Evolutionary conservation across 2,113 vertebrate species (phyloP).

Genomic region (Hyperopisus bebe): DNA sequence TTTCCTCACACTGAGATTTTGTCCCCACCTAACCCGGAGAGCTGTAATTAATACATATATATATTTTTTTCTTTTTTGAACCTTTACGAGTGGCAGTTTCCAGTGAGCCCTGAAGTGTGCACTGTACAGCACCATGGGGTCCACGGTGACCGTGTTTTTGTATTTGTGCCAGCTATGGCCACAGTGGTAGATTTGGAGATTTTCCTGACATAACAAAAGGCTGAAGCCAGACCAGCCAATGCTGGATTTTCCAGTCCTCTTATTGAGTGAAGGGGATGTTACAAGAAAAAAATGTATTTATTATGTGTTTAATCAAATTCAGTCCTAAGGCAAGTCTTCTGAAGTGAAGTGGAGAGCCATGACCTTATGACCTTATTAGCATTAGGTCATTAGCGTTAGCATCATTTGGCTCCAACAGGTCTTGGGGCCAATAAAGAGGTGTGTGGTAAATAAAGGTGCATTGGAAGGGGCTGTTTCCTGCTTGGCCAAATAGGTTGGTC

Average conservation of each 20-base stretch:
- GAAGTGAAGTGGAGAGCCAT: not conserved
- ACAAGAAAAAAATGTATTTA: slow-evolving; percentile 2
- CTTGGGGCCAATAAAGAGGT: not conserved
- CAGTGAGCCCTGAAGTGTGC: not conserved
- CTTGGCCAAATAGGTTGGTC: not conserved
- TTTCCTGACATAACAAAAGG: slow-evolving; percentile 15
- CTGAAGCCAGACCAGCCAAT: not conserved
- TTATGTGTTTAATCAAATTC: slow-evolving; percentile 15
- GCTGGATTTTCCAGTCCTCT: slow-evolving; percentile 15
- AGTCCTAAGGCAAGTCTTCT: slow-evolving; percentile 13
- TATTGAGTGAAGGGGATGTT: not conserved
- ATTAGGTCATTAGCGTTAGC: not conserved
- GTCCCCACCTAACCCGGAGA: not conserved
- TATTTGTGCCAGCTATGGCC: not conserved
- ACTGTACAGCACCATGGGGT: not conserved
- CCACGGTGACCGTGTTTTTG: not conserved
- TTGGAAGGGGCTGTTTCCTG: slow-evolving; percentile 8
- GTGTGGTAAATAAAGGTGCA: slow-evolving; percentile 8
- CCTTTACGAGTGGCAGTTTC: not conserved
- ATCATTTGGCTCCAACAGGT: not conserved
- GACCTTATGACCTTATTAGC: not conserved
- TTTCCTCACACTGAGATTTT: not conserved
- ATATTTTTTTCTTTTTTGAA: not conserved
- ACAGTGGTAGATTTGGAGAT: slow-evolving; percentile 9
- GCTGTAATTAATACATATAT: not conserved